Percentiles rank a stretch among this genome's conserved stretches.
Conservation (phyloP, 1,140 invertebrate species). For the Heliothis subflexa region DNA sequence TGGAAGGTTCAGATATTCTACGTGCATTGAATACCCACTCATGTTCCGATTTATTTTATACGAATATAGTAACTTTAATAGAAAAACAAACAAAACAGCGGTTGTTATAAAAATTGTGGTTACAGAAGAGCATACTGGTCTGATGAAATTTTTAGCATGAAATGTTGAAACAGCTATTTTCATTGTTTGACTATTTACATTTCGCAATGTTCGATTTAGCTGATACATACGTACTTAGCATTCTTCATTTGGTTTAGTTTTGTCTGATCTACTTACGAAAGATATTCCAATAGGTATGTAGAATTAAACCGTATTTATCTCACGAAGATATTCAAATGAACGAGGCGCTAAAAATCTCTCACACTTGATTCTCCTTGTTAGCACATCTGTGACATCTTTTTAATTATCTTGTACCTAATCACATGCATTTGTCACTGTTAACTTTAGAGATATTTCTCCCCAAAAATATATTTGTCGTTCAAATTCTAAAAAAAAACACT, state of each 20-base stretch:
- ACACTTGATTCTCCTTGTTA: constrained; percentile 6
- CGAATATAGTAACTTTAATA: not conserved
- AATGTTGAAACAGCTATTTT: constrained; percentile 25
- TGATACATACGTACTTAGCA: constrained; percentile 11
- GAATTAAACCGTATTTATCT: constrained; percentile 1
- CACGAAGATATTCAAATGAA: not conserved
- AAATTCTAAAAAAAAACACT: not conserved
- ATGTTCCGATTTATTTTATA: not conserved
- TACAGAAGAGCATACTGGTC: constrained; percentile 1
- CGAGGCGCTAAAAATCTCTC: constrained; percentile 8
- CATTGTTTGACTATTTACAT: constrained; percentile 15
- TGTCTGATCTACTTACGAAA: constrained; percentile 33
- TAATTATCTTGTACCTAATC: constrained; percentile 33
- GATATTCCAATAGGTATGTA: not conserved
- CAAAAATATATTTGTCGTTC: not conserved
- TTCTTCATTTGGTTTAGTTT: constrained; percentile 29
- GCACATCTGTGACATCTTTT: constrained; percentile 24
- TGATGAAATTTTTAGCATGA: constrained; percentile 15
- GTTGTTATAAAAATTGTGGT: not conserved
- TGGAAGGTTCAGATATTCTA: not conserved
- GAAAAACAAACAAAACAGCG: constrained; percentile 9
- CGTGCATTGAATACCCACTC: not conserved
- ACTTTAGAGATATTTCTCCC: not conserved
- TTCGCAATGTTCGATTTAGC: constrained; percentile 33
- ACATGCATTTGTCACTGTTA: not conserved